Evolutionary conservation across 2,888 invertebrate species (phyloP).

Genomic region (Drosophila histrio): DNA sequence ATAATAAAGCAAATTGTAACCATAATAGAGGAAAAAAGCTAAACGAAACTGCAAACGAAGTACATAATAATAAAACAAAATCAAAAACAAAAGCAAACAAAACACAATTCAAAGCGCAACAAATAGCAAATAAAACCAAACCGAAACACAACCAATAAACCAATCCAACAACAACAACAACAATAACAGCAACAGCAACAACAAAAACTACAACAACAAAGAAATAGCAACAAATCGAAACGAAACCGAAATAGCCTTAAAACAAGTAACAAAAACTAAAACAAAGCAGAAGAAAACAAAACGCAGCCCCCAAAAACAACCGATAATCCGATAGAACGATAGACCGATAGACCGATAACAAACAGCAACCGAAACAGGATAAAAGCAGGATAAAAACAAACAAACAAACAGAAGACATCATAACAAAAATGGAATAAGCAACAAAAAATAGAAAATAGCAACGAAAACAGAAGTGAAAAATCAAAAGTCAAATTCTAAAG

Average conservation of each 20-base stretch:
- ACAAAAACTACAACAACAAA: conserved; percentile 31
- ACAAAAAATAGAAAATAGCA: conserved; percentile 44
- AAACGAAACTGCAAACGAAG: conserved; percentile 41
- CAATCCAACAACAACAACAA: conserved; percentile 43
- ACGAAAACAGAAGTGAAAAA: conserved; percentile 53
- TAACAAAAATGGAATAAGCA: conserved; percentile 21
- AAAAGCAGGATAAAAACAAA: conserved; percentile 27
- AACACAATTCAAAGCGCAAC: conserved; percentile 42
- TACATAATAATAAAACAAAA: conserved; percentile 39
- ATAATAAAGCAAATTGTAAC: conserved; percentile 62
- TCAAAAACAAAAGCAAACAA: conserved; percentile 30
- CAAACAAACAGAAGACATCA: conserved; percentile 16
- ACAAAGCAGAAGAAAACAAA: conserved; percentile 26
- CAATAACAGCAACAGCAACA: conserved; percentile 24
- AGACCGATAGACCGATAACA: conserved; percentile 42
- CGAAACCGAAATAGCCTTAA: conserved; percentile 63
- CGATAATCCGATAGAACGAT: conserved; percentile 28
- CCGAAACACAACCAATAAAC: conserved; percentile 48
- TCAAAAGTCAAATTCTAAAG: conserved; percentile 63
- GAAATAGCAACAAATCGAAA: conserved; percentile 58
- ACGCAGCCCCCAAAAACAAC: conserved; percentile 8
- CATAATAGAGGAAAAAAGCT: conserved; percentile 57
- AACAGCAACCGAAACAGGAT: conserved; percentile 42
- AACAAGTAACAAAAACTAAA: conserved; percentile 7
- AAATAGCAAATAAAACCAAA: conserved; percentile 45